These are phyloP conservation scores for Malthinus flaveolus DNA, from an alignment of 2,888 invertebrate genomes.

Conservation along the genomic window DNA sequence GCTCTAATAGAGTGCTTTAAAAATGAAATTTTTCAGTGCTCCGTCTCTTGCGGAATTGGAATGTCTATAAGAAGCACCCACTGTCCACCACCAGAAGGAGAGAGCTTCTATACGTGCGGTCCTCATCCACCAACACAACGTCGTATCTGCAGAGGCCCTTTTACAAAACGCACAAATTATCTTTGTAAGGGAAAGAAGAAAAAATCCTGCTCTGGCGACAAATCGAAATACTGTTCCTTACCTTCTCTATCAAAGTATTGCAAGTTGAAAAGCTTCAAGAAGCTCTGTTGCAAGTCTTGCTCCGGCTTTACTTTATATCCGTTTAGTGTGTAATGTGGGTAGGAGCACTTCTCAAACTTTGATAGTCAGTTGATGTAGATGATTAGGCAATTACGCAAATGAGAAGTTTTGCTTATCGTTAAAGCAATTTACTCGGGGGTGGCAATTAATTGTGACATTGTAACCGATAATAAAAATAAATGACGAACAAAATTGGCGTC, in stretches of 20 bases:
- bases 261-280: constrained; percentile 56
- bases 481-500: too few species aligned
- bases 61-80: constrained; percentile 58
- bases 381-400: too few species aligned
- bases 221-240: constrained; percentile 59
- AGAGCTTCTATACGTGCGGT: constrained; percentile 58
- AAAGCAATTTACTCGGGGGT: too few species aligned
- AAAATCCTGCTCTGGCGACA: constrained; percentile 42
- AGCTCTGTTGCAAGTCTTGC: constrained; percentile 64
- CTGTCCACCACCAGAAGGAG: constrained; percentile 59
- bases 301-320: constrained; percentile 16
- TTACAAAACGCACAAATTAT: constrained; percentile 39
- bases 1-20: neutral
- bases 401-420: too few species aligned
- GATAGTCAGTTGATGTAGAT: too few species aligned
- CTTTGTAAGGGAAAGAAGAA: constrained; percentile 42
- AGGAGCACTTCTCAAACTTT: neutral
- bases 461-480: too few species aligned
- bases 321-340: constrained; percentile 12
- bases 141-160: constrained; percentile 56
- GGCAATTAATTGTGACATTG: too few species aligned
- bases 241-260: constrained; percentile 50
- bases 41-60: constrained; percentile 64
- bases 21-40: constrained; percentile 61
- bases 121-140: constrained; percentile 58